phyloP scores from a whole-genome alignment of 1,140 invertebrate species.

The Phymorhynchus buccinoides region DNA sequence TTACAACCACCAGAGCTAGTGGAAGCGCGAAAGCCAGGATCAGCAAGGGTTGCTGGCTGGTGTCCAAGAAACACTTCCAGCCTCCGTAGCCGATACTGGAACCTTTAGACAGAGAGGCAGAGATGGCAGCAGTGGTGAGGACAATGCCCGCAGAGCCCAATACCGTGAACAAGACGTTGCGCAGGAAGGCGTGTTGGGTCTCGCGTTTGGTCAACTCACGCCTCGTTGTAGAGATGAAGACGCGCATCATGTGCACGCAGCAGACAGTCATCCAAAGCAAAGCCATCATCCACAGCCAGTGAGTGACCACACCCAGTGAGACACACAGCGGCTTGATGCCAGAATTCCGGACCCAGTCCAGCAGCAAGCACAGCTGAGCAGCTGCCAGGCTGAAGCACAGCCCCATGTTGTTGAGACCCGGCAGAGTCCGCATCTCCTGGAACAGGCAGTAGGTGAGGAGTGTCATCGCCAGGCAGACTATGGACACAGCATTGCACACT shows the following conservation, averaged over 20 bases:
- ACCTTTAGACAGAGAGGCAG: not conserved
- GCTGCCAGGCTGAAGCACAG: not conserved
- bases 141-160: not conserved
- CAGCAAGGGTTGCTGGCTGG: not conserved
- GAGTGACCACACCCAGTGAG: too few species aligned
- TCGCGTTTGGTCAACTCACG: not conserved
- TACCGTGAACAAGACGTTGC: not conserved
- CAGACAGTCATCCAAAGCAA: too few species aligned
- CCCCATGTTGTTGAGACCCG: not conserved
- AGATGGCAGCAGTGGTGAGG: not conserved
- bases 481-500: too few species aligned
- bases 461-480: too few species aligned
- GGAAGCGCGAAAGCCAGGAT: not conserved
- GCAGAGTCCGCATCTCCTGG: constrained; percentile 70
- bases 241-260: not conserved
- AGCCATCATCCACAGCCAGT: too few species aligned
- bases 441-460: too few species aligned
- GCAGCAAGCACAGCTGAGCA: not conserved
- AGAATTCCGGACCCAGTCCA: not conserved
- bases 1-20: not conserved
- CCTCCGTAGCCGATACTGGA: constrained; percentile 24
- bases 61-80: not conserved
- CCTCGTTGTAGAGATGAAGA: not conserved
- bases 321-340: too few species aligned
- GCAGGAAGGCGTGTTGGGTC: not conserved